phyloP scores from a whole-genome alignment of 2,888 invertebrate genomes.

The Tipula confusa region DNA sequence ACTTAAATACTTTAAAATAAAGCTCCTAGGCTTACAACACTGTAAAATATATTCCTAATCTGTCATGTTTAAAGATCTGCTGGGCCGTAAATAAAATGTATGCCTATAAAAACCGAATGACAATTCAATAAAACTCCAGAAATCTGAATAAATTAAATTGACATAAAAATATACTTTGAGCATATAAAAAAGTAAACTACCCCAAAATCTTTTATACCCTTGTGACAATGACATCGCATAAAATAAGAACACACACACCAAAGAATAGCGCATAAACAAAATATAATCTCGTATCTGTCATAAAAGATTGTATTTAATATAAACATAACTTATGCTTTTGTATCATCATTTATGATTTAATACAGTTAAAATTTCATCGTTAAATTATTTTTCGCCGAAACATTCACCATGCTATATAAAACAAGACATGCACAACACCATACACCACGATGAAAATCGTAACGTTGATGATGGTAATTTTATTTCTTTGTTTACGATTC shows the following conservation, averaged over 20 bases:
- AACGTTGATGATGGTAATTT: neutral
- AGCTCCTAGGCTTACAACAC: too few species aligned
- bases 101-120: too few species aligned
- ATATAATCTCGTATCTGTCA: neutral
- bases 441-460: neutral
- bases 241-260: neutral
- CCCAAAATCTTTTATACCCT: neutral
- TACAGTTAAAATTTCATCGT: neutral
- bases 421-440: neutral
- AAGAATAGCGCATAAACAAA: neutral
- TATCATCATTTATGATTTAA: neutral
- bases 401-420: neutral
- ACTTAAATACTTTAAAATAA: too few species aligned
- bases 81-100: too few species aligned
- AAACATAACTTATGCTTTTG: neutral
- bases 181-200: neutral
- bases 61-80: too few species aligned
- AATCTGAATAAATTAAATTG: neutral
- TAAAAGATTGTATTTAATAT: slow-evolving; percentile 9
- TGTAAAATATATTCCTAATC: too few species aligned
- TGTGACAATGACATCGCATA: neutral
- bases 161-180: neutral
- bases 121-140: neutral
- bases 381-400: neutral
- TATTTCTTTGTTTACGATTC: neutral